Evolutionary conservation across 2,113 vertebrate genomes (phyloP), one percentile per base, ranked within the genome.

Genomic region (Drymodes brunneopygia): DNA sequence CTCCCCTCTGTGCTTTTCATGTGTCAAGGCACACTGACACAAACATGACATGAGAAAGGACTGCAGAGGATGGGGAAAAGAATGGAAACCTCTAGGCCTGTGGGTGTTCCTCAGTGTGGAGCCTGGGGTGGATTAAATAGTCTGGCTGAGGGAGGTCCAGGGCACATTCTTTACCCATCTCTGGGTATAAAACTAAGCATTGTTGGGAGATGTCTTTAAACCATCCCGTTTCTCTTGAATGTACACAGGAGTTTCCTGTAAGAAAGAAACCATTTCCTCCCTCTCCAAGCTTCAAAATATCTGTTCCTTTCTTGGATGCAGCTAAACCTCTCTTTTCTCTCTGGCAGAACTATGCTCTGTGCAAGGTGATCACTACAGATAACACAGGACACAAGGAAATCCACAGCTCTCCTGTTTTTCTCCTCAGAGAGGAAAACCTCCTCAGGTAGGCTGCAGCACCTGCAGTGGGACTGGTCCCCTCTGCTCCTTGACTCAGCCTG

Each of bases 331-430:
- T 75, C 29, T 69, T 91, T 95, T 70, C 45, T 97, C 51, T 95
- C 90, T 90, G 66, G 58, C 92, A 98, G 98, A 62, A 96, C 81
- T 98, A 97, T 8, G 18, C 86, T 70, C 95, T 98, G 74, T 94
- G 90, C 19, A 97, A 97, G 60, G 95, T 97, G 90, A 96, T 98
- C 94, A 82, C 93, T 53, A 90, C 95, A 53, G 88, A 97, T 45
- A 62, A 51, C 11, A 89, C 61, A 24, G 97, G 97, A 78, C 90
- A 89, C 35, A 97, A 96, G 89, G 96, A 98, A 92, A 81, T 97
- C 58, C 87, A 94, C 33, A 92, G 36, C 31, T 85, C 91, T 84
- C 97, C 98, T 19, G 77, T 89, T 62, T 64, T 61, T 40, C 79
- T 97, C 58, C 80, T 87, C 53, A 98, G 98, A 64, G 96, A 91